phyloP scores from a whole-genome alignment of 2,888 invertebrate species.

The Philereme transversata region DNA sequence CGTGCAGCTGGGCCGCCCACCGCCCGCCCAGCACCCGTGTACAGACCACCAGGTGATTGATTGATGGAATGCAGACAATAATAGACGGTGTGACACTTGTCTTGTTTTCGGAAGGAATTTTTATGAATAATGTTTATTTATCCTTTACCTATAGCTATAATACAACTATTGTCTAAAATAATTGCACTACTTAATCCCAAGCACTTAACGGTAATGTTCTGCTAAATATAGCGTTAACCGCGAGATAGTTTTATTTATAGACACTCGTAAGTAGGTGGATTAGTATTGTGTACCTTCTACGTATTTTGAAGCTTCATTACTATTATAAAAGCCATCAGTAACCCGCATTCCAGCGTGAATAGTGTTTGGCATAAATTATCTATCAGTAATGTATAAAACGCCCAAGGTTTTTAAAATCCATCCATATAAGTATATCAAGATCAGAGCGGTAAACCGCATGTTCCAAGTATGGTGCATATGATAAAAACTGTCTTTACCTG shows the following conservation, averaged over 20 bases:
- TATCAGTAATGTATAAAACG: too few relatives aligned
- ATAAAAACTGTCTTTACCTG: too few relatives aligned
- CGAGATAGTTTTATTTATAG: constrained; percentile 40
- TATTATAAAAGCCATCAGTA: neutral
- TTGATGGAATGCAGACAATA: constrained; percentile 70
- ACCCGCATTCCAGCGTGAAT: neutral
- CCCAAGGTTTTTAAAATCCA: too few relatives aligned
- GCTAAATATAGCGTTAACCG: constrained; percentile 44
- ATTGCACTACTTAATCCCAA: constrained; percentile 5
- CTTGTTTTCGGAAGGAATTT: constrained; percentile 56
- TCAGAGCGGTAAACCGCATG: too few relatives aligned
- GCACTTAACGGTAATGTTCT: constrained; percentile 16
- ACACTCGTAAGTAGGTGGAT: constrained; percentile 29
- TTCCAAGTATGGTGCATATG: too few relatives aligned
- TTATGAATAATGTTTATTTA: constrained; percentile 34
- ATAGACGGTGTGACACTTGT: constrained; percentile 60
- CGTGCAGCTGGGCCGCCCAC: constrained; percentile 42
- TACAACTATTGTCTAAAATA: constrained; percentile 14
- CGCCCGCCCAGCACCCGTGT: constrained; percentile 46
- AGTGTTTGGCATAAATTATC: neutral
- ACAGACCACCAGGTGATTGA: constrained; percentile 70
- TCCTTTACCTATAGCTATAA: constrained; percentile 5
- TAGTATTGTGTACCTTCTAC: constrained; percentile 27
- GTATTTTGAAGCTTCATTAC: constrained; percentile 21
- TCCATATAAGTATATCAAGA: too few relatives aligned